phyloP scores from a whole-genome alignment of 2,113 vertebrate genomes.

The Microcebus tavaratra region DNA sequence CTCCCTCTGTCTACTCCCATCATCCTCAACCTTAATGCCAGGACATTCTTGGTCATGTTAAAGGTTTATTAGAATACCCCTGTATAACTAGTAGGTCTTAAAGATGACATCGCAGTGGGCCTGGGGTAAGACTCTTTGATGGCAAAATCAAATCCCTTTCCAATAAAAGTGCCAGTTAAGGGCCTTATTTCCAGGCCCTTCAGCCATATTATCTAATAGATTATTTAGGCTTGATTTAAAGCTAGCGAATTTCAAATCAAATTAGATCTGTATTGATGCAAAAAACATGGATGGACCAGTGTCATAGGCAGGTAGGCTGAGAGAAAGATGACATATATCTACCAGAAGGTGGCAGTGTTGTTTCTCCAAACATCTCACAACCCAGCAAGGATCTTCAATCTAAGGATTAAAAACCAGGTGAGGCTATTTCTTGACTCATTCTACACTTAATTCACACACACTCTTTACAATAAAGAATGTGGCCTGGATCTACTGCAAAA shows the following conservation, averaged over 20 bases:
- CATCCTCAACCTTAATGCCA: background rate
- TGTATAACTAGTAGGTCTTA: background rate
- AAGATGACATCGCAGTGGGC: background rate
- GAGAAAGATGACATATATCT: background rate
- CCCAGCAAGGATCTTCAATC: fast-evolving
- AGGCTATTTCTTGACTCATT: background rate
- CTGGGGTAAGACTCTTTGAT: background rate
- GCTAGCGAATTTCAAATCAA: constrained; percentile 14
- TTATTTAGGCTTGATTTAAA: constrained; percentile 38
- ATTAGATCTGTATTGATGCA: background rate
- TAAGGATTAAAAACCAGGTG: background rate
- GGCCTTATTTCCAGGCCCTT: background rate
- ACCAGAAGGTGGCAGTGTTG: constrained; percentile 71
- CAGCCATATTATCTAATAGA: background rate
- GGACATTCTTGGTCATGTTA: background rate
- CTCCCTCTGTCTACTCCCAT: background rate
- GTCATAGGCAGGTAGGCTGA: background rate
- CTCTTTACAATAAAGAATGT: background rate
- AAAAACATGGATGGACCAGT: fast-evolving
- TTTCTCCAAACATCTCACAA: constrained; percentile 33
- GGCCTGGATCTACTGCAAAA: background rate
- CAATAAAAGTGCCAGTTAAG: background rate
- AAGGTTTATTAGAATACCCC: background rate
- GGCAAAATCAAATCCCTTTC: background rate
- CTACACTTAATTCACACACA: background rate